Percentiles rank a stretch among this genome's conserved stretches.
These are phyloP conservation scores for Centropus bengalensis DNA, from an alignment of 2,113 vertebrate genomes.

Conservation along the genomic window DNA sequence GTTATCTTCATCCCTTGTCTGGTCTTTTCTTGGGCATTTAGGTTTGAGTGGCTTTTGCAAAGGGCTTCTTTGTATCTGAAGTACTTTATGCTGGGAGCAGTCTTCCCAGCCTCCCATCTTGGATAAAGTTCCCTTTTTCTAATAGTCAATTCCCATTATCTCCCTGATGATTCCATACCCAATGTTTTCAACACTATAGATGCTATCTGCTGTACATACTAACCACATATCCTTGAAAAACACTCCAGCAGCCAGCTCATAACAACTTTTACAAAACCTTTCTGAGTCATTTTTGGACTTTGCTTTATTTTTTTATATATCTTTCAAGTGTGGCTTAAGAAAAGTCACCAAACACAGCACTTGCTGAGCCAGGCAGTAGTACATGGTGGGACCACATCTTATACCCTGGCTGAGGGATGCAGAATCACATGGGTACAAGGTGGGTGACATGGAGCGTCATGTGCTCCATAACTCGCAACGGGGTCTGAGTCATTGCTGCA, in stretches of 20 bases:
- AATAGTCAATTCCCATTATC: background rate
- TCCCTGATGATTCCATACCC: background rate
- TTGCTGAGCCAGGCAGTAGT: background rate
- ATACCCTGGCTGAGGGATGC: background rate
- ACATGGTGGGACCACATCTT: accelerated
- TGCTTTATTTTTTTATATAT: background rate
- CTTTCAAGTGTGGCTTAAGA: accelerated
- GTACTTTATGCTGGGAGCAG: background rate
- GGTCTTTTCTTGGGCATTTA: background rate
- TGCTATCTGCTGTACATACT: background rate
- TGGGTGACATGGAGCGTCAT: accelerated
- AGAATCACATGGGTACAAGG: accelerated
- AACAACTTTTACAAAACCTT: background rate
- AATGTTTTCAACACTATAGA: background rate
- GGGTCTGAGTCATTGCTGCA: background rate
- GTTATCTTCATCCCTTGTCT: background rate
- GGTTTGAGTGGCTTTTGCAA: background rate
- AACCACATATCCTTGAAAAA: background rate
- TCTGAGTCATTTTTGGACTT: background rate
- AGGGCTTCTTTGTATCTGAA: background rate
- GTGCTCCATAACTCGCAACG: background rate
- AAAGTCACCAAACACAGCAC: background rate
- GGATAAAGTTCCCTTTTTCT: background rate
- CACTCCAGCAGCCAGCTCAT: background rate
- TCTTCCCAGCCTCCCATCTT: background rate